phyloP scores from a whole-genome alignment of 2,888 invertebrate species.

The Caenorhabditis becei region DNA sequence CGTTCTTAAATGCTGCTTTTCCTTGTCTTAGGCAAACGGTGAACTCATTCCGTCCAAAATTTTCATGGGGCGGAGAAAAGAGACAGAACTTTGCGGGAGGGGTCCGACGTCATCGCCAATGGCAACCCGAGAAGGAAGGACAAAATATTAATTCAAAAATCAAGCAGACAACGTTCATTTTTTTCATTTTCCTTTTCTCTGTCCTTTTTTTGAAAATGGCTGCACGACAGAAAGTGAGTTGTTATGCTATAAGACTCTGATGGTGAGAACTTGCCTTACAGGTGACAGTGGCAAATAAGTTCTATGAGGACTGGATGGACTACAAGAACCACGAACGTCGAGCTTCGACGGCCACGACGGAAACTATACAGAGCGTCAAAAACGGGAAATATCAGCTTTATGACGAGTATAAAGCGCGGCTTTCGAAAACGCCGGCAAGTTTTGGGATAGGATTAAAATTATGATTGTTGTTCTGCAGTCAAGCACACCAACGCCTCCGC shows the following conservation, averaged over 20 bases:
- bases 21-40: not conserved
- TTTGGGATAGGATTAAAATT: conserved; percentile 52
- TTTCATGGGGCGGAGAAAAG: not conserved
- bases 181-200: conserved; percentile 2
- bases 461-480: conserved; percentile 61
- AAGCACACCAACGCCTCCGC: conserved; percentile 53
- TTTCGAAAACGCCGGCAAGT: conserved; percentile 63
- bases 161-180: conserved; percentile 12
- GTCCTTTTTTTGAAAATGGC: conserved; percentile 13
- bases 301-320: conserved; percentile 66
- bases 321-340: conserved; percentile 56
- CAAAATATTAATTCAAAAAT: conserved; percentile 30
- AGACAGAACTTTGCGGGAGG: not conserved
- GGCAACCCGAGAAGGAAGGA: conserved; percentile 26
- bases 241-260: not conserved
- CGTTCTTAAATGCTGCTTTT: not conserved
- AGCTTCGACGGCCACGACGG: conserved; percentile 57
- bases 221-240: conserved; percentile 36
- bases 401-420: conserved; percentile 54
- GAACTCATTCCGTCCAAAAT: conserved; percentile 9
- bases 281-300: conserved; percentile 32
- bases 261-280: conserved; percentile 1
- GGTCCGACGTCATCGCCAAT: conserved; percentile 16
- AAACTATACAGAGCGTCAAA: conserved; percentile 61
- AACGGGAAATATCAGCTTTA: conserved; percentile 61